Conservation (phyloP, 2,113 vertebrate genomes). For the Dicentrarchus labrax region DNA sequence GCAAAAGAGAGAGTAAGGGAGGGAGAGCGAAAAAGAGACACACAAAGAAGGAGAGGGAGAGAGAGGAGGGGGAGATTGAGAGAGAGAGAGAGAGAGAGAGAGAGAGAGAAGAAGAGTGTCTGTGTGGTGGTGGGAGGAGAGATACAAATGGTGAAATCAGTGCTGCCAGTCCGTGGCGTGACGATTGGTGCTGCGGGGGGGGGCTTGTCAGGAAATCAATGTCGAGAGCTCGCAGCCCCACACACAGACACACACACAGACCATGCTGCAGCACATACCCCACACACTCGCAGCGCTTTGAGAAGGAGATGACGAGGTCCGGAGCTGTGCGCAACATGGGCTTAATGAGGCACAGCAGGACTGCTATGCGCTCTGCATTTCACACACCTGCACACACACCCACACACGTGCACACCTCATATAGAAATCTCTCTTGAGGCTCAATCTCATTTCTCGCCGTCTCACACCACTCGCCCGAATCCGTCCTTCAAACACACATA, state of each 20-base stretch:
- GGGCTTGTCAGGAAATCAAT: constrained; percentile 82
- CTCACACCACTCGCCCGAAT: constrained; percentile 47
- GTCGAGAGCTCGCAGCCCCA: constrained; percentile 63
- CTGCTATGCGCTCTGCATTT: constrained; percentile 58
- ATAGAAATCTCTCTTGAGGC: constrained; percentile 61
- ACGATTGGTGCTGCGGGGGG: constrained; percentile 39
- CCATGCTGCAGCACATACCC: constrained; percentile 17
- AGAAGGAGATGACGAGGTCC: constrained; percentile 78
- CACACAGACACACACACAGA: constrained; percentile 34
- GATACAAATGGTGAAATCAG: constrained; percentile 74
- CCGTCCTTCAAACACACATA: constrained; percentile 45
- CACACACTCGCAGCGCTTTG: constrained; percentile 51
- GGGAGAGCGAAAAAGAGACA: not conserved
- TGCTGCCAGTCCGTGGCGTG: constrained; percentile 64
- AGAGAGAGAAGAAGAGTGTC: not conserved
- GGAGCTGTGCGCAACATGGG: constrained; percentile 78
- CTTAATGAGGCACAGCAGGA: constrained; percentile 85
- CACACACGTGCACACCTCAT: constrained; percentile 10
- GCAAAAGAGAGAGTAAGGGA: not conserved
- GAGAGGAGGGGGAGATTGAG: not conserved
- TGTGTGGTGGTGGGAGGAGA: constrained; percentile 46
- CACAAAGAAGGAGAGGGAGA: not conserved
- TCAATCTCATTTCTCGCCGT: constrained; percentile 68
- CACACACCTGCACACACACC: constrained; percentile 59
- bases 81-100: not conserved